These are phyloP conservation scores for Fratercula arctica DNA, from an alignment of 2,797 vertebrate species.

Conservation along the genomic window DNA sequence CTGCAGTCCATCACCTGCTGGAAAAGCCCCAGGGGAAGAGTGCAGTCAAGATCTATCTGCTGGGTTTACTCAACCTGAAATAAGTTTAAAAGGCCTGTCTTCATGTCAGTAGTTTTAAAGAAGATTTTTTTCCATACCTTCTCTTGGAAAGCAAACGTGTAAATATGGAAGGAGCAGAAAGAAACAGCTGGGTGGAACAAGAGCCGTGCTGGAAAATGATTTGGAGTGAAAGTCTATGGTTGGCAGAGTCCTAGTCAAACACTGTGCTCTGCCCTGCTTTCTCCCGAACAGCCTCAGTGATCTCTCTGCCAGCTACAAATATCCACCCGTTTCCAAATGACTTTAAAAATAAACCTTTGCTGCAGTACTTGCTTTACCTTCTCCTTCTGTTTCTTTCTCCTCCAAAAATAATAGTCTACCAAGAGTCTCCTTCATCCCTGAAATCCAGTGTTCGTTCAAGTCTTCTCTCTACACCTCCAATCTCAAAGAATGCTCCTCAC, in stretches of 20 bases:
- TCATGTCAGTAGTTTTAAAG: not conserved
- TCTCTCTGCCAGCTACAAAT: not conserved
- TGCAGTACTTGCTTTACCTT: not conserved
- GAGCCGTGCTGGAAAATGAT: not conserved
- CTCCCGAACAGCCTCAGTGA: not conserved
- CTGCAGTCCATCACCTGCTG: not conserved
- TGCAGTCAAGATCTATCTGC: not conserved
- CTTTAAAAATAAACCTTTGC: not conserved
- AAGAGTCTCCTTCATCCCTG: not conserved
- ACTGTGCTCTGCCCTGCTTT: not conserved
- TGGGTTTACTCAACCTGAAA: not conserved
- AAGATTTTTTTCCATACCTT: not conserved
- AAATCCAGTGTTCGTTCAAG: not conserved
- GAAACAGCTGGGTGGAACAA: fast-evolving
- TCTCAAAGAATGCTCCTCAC: not conserved
- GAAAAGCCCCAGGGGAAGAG: not conserved
- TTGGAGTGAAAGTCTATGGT: fast-evolving
- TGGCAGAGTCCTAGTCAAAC: not conserved
- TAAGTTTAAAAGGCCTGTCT: not conserved
- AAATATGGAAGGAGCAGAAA: not conserved
- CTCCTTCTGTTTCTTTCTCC: not conserved
- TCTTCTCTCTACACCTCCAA: not conserved
- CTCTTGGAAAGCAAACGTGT: not conserved
- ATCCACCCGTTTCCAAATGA: not conserved
- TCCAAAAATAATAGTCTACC: not conserved